phyloP scores from a whole-genome alignment of 2,797 vertebrate species.

The Phalanger gymnotis region DNA sequence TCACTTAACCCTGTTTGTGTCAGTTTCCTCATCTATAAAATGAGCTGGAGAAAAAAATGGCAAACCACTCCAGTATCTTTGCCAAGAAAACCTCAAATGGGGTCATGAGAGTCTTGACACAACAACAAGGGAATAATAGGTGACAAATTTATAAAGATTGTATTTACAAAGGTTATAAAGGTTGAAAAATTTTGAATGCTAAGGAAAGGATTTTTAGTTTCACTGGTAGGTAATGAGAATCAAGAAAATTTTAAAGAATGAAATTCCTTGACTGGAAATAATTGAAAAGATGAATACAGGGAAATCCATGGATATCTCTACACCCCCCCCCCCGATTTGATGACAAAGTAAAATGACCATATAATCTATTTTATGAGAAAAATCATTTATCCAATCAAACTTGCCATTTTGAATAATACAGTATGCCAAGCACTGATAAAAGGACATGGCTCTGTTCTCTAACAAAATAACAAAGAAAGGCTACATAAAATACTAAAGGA shows the following conservation, averaged over 20 bases:
- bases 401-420: not conserved
- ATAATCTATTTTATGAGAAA: not conserved
- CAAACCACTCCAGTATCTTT: not conserved
- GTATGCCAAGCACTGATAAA: not conserved
- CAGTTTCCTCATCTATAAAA: not conserved
- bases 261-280: not conserved
- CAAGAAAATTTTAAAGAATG: not conserved
- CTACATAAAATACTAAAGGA: conserved; percentile 15
- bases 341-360: not conserved
- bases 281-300: not conserved
- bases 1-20: not conserved
- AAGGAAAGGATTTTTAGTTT: not conserved
- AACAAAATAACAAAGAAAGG: conserved; percentile 3
- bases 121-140: not conserved
- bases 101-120: not conserved
- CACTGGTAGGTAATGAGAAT: not conserved
- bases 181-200: not conserved
- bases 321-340: not conserved
- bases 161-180: too few relatives aligned
- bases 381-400: not conserved
- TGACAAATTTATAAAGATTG: not conserved
- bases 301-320: not conserved
- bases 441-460: not conserved
- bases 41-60: not conserved
- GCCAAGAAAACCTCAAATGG: not conserved